Conservation (phyloP, 2,113 vertebrate species). For the Bujurquina vittata region DNA sequence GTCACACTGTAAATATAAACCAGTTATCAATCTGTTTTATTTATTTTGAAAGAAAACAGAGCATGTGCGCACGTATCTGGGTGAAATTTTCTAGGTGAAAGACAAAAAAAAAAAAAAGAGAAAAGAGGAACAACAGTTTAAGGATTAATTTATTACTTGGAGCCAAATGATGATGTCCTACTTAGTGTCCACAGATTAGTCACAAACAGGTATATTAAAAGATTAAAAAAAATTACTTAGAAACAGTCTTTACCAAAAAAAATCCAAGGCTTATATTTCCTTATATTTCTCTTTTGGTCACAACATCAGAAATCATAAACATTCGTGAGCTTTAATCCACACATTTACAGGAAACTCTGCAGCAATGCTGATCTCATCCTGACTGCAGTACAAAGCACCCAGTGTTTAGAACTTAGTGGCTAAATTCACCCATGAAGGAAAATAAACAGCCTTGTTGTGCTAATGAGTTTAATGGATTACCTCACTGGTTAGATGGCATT, state of each 20-base stretch:
- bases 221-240: not conserved
- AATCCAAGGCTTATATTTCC: not conserved
- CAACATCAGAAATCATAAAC: slow-evolving; percentile 1
- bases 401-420: slow-evolving; percentile 29
- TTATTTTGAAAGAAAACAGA: not conserved
- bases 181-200: not conserved
- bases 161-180: not conserved
- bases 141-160: not conserved
- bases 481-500: slow-evolving; percentile 18
- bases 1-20: not conserved
- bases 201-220: not conserved
- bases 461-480: slow-evolving; percentile 24
- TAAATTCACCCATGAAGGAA: slow-evolving; percentile 18
- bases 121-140: not conserved
- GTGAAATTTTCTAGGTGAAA: not conserved
- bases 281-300: not conserved
- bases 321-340: not conserved
- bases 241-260: not conserved
- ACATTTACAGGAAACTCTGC: not conserved
- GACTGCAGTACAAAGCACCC: slow-evolving; percentile 4
- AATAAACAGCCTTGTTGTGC: slow-evolving; percentile 20
- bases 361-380: slow-evolving; percentile 33
- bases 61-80: no score
- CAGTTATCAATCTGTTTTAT: not conserved
- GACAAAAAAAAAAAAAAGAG: not conserved